These are phyloP conservation scores for Capromys pilorides DNA, from an alignment of 2,797 vertebrate species.

Conservation along the genomic window DNA sequence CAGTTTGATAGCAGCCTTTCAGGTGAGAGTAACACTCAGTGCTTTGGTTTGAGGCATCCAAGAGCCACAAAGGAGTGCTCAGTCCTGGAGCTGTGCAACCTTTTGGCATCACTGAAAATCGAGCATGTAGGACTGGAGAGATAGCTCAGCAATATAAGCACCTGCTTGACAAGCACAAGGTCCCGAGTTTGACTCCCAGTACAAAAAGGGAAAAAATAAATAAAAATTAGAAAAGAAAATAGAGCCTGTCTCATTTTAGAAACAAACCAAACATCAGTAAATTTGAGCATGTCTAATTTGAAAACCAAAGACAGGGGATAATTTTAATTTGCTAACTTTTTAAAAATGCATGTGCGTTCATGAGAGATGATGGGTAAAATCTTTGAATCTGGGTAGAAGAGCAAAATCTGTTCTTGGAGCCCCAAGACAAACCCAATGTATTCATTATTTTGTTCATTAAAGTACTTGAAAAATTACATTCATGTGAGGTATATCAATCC, in stretches of 20 bases:
- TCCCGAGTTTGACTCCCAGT: too few species aligned
- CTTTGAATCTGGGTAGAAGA: background rate
- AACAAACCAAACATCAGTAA: constrained; percentile 30
- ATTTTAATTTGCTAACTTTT: background rate
- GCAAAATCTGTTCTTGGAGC: background rate
- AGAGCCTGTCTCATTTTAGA: background rate
- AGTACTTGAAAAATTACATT: background rate
- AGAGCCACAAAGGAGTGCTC: background rate
- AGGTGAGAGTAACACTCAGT: background rate
- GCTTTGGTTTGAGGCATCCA: background rate
- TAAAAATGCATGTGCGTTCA: rapidly evolving
- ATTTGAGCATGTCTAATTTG: background rate
- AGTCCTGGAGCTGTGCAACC: background rate
- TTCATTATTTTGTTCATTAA: background rate
- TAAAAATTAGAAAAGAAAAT: background rate
- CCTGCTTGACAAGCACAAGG: too few species aligned
- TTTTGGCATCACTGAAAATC: background rate
- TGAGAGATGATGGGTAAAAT: background rate
- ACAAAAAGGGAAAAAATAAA: too few species aligned
- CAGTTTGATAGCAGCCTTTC: background rate
- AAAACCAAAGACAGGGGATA: background rate
- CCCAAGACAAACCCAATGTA: background rate
- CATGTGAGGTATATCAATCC: background rate
- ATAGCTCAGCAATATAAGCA: too few species aligned
- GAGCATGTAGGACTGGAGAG: background rate